Evolutionary conservation across 2,888 invertebrate genomes (phyloP).

Genomic region (Phaonia tiefii): DNA sequence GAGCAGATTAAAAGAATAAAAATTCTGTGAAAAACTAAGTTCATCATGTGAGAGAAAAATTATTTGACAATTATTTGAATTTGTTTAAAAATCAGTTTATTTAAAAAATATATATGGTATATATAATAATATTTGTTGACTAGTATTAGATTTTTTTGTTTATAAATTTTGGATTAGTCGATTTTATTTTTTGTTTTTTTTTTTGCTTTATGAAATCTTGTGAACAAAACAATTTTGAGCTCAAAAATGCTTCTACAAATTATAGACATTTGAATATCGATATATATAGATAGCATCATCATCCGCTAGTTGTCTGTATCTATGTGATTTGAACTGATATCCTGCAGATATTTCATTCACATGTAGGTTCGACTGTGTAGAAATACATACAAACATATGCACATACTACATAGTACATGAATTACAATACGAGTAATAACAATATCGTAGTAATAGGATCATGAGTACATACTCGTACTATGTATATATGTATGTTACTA

Average conservation of each 20-base stretch:
- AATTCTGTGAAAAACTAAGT: no score
- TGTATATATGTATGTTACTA: background rate
- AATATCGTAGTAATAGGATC: slow-evolving; percentile 30
- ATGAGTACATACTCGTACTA: slow-evolving; percentile 34
- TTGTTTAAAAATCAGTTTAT: slow-evolving; percentile 44
- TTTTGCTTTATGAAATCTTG: slow-evolving; percentile 53
- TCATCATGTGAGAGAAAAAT: no score
- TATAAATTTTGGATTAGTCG: slow-evolving; percentile 59
- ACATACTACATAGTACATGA: slow-evolving; percentile 51
- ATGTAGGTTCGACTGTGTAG: slow-evolving; percentile 13
- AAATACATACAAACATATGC: slow-evolving; percentile 48
- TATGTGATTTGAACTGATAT: slow-evolving; percentile 17
- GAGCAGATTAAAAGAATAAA: no score
- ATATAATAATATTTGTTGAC: slow-evolving; percentile 46
- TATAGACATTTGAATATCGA: slow-evolving; percentile 24
- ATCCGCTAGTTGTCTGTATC: background rate
- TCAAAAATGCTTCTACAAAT: slow-evolving; percentile 54
- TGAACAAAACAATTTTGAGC: slow-evolving; percentile 62
- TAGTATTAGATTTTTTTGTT: slow-evolving; percentile 61
- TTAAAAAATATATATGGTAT: slow-evolving; percentile 44
- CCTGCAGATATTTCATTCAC: slow-evolving; percentile 6
- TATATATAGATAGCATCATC: no score
- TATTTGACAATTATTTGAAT: background rate
- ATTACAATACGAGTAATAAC: slow-evolving; percentile 37
- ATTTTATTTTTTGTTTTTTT: slow-evolving; percentile 34